Evolutionary conservation across 2,113 vertebrate species (phyloP), one percentile per base, ranked within the genome.

Genomic region (Prunella fulvescens): DNA sequence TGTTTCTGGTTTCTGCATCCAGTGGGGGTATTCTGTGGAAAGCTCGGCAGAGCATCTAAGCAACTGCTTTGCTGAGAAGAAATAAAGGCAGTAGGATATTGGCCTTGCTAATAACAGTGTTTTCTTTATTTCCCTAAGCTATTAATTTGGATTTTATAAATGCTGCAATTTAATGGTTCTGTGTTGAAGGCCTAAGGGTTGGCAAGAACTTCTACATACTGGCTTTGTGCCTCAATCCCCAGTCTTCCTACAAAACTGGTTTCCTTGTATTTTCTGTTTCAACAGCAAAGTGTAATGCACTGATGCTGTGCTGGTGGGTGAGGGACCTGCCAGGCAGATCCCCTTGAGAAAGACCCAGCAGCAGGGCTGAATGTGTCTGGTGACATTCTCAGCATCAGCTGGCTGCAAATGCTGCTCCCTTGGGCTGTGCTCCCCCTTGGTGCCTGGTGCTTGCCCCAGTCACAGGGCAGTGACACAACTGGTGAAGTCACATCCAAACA

Each of bases 141-240:
- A 65, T 53, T 90, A 66, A 74, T 73, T 91, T 87, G 37, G 33
- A 72, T 72, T 92, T 92, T 81, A 33, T 78, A 57, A 87, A 61
- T 42, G 58, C 26, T 88, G 19, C 60, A 86, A 53, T 48, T 65
- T 88, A 79, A 69, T 29, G 44, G 47, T 66, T 26, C 45, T 66
- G 5, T 45, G 18, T 65, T 73, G 58, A 88, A 83, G 81, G 28
- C 37, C 22, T 47, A 44, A 87, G 45, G 14, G 4, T 72, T 90
- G 61, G 25, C 64, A 81, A 57, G 61, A 67, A 15, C 14, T 70
- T 37, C 45, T 16, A 29, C 9, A 6, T 3, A 0, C 25, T 77
- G 66, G 50, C 33, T 93, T 72, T 90, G 50, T 45, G 45, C 37
- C 50, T 74, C 48, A 44, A 2, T 81, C 31, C 45, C 45, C 9